A percentile compares a stretch with the other conserved stretches of the same genome.
These are phyloP conservation scores for Popillia japonica DNA, from an alignment of 1,140 invertebrate species.

Conservation along the genomic window DNA sequence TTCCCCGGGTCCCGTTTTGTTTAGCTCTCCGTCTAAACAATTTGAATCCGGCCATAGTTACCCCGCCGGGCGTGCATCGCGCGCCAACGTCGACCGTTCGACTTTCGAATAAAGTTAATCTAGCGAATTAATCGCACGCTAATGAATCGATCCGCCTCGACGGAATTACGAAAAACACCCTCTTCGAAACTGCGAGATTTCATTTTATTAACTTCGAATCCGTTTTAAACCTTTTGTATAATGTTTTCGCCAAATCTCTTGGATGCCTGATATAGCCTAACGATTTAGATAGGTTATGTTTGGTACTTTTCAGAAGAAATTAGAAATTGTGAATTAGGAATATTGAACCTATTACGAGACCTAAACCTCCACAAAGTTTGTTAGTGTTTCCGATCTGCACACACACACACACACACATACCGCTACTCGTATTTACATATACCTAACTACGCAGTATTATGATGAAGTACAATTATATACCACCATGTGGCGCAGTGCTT, in stretches of 20 bases:
- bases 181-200: not conserved
- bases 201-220: not conserved
- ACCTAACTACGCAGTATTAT: too few relatives aligned
- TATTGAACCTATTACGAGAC: too few relatives aligned
- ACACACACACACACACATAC: too few relatives aligned
- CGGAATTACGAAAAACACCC: not conserved
- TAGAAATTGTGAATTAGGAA: too few relatives aligned
- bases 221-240: not conserved
- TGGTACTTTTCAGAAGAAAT: too few relatives aligned
- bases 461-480: too few relatives aligned
- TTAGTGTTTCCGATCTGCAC: too few relatives aligned
- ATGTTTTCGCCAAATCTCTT: not conserved
- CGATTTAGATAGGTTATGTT: not conserved
- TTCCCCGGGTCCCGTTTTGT: not conserved
- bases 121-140: not conserved
- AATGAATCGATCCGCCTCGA: slow-evolving; percentile 6
- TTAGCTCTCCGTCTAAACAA: not conserved
- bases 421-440: too few relatives aligned
- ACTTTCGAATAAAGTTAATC: slow-evolving; percentile 15
- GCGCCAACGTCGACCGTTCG: not conserved
- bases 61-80: not conserved
- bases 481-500: too few relatives aligned
- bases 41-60: not conserved
- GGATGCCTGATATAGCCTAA: not conserved
- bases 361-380: too few relatives aligned